Evolutionary conservation across 2,113 vertebrate species (phyloP).

Genomic region (Numenius arquata): DNA sequence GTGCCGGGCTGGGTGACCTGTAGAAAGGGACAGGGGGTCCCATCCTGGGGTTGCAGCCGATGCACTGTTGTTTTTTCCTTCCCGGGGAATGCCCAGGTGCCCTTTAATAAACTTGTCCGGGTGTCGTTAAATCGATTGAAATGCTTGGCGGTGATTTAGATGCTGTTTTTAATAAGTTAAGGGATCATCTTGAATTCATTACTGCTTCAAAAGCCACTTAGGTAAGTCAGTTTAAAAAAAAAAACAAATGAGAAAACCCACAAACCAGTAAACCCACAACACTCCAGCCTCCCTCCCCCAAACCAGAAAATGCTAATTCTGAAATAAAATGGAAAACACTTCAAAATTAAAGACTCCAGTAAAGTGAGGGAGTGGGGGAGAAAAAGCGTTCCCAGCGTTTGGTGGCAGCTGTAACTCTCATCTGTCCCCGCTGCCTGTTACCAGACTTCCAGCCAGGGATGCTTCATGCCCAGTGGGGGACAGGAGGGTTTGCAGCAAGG

Average conservation of each 20-base stretch:
- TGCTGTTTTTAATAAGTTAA: conserved; percentile 49
- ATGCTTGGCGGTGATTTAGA: background rate
- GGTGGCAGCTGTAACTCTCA: background rate
- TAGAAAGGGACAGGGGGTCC: background rate
- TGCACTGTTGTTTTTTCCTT: background rate
- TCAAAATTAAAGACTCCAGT: background rate
- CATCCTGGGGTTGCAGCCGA: background rate
- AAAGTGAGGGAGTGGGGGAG: background rate
- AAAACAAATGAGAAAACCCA: background rate
- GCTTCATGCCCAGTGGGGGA: background rate
- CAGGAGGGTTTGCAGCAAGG: background rate
- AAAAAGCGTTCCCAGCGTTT: background rate
- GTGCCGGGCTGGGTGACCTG: background rate
- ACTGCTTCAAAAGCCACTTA: conserved; percentile 43
- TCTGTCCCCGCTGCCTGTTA: background rate
- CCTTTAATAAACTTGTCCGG: background rate
- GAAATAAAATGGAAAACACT: background rate
- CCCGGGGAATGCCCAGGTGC: background rate
- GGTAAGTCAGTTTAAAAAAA: conserved; percentile 13
- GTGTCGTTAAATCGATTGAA: conserved; percentile 6
- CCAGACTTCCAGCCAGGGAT: background rate
- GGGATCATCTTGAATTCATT: conserved; percentile 54
- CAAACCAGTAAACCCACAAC: conserved; percentile 4
- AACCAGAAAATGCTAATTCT: background rate
- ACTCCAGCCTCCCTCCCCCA: background rate